Base-by-base conservation (phyloP, 2,113 vertebrate genomes). In the Nematolebias whitei region DNA sequence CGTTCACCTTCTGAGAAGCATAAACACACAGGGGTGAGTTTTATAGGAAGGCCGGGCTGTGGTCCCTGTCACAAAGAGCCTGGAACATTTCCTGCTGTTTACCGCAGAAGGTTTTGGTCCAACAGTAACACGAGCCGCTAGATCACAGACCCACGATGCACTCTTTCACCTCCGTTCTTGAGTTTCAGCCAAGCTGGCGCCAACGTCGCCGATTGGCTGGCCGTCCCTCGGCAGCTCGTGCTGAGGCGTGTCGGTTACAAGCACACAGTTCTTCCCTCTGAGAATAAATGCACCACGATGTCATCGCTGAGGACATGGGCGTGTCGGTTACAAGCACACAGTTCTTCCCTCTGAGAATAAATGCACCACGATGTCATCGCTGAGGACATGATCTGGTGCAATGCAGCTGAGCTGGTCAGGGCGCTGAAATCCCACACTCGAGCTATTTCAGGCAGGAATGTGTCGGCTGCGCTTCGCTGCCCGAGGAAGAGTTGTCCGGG, bases 381-480 rank as follows among this genome's bases (percentile, higher is more conserved):
- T 0, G 22, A 49, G 68, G 50, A 68, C 20, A n/a, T 7, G 44
- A 66, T 77, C 58, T 58, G 74, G 69, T 59, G 71, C 49, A 61
- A 66, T 32, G 58, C 68, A 78, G 68, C 71, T 22, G 68, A 67
- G 71, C 47, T 3, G 76, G 60, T 82, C 76, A 38, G 50, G 32
- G 40, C 12, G 22, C 5, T 60, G 77, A 65, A 81, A 83, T 66
- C 39, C 72, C 39, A 63, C 70, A 72, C 77, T 39, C 0, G 2
- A 51, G 83, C 80, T 85, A 85, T 87, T 85, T 68, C 63, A 58
- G 82, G 59, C 58, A 64, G 77, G 69, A 79, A 85, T 78, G 76
- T 41, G 51, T 61, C 71, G 74, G 78, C 67, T 12, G 47, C 22
- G 12, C 26, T 43, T 73, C 26, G 24, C 48, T 6, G 56, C 68